Conservation (phyloP, 2,888 invertebrate genomes). For the Eupeodes luniger region DNA sequence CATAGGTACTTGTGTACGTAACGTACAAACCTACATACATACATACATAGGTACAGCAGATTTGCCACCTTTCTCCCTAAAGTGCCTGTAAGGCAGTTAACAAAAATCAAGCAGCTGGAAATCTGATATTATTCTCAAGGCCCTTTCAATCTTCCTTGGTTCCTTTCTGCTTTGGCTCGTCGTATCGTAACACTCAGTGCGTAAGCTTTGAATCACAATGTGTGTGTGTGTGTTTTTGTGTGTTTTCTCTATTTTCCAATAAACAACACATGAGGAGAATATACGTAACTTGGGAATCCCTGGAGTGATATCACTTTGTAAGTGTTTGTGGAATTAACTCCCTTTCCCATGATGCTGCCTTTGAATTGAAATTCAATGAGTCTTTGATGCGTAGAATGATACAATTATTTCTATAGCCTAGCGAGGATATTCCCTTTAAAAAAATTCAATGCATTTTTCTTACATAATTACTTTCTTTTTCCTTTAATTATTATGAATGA, state of each 20-base stretch:
- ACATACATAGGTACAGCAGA: not conserved
- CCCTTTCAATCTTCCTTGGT: slow-evolving; percentile 24
- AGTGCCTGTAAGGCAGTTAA: slow-evolving; percentile 35
- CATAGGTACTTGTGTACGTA: too few species aligned
- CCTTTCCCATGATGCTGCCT: not conserved
- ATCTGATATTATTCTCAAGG: slow-evolving; percentile 58
- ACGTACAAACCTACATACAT: too few species aligned
- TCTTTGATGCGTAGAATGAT: not conserved
- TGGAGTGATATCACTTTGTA: slow-evolving; percentile 17
- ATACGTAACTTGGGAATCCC: not conserved
- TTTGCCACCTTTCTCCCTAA: slow-evolving; percentile 7
- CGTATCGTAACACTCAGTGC: not conserved
- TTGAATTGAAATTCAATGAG: slow-evolving; percentile 26
- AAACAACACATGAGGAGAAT: not conserved
- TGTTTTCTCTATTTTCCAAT: slow-evolving; percentile 29
- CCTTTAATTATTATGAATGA: not conserved
- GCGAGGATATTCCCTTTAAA: not conserved
- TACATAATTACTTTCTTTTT: not conserved
- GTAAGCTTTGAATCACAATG: not conserved
- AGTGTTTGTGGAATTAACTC: slow-evolving; percentile 14
- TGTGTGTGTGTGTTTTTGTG: not conserved
- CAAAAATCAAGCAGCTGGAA: slow-evolving; percentile 57
- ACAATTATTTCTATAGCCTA: not conserved
- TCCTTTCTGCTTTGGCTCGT: not conserved
- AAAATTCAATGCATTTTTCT: not conserved